These are phyloP conservation scores for Littorina saxatilis DNA, from an alignment of 1,140 invertebrate species.

Conservation along the genomic window DNA sequence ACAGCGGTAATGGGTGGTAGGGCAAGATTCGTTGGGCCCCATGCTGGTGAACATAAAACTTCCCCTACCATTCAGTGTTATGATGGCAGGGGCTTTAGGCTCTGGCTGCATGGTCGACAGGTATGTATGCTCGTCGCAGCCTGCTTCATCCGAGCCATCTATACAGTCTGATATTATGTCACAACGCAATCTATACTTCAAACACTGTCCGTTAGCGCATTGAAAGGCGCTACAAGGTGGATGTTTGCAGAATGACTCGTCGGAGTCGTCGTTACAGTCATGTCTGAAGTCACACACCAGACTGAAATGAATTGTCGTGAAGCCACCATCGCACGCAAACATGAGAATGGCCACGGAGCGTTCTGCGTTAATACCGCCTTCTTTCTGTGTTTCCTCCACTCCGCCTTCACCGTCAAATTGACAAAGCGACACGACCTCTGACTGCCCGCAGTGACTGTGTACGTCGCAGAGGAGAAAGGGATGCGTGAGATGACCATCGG, in stretches of 20 bases:
- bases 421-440: not conserved
- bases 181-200: not conserved
- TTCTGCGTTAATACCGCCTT: not conserved
- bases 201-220: not conserved
- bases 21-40: too few species aligned
- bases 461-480: not conserved
- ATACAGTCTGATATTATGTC: not conserved
- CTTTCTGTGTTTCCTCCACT: too few species aligned
- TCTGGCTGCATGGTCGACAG: too few species aligned
- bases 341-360: not conserved
- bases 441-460: not conserved
- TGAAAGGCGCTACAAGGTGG: not conserved
- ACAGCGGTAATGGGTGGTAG: too few species aligned
- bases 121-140: too few species aligned
- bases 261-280: not conserved
- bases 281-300: not conserved
- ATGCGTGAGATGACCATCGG: not conserved
- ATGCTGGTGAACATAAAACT: too few species aligned
- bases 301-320: not conserved
- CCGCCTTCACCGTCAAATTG: not conserved
- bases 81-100: too few species aligned
- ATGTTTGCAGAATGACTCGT: not conserved
- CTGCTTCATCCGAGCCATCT: not conserved
- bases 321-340: not conserved
- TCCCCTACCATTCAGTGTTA: too few species aligned